These are phyloP conservation scores for Phortica variegata DNA, from an alignment of 1,140 invertebrate species.

Conservation along the genomic window DNA sequence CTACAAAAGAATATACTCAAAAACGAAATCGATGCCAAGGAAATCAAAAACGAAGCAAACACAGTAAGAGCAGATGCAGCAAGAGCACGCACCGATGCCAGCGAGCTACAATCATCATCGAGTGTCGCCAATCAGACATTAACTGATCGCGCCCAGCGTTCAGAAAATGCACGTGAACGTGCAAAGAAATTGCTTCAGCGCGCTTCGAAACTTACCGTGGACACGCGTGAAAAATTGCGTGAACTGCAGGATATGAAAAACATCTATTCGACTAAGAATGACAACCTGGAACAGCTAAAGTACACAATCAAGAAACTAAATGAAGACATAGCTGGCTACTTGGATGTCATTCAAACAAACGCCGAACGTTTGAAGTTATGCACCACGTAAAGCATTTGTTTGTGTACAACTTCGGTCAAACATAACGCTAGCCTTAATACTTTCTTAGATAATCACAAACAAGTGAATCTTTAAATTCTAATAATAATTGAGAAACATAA, in stretches of 20 bases:
- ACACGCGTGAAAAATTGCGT: slow-evolving; percentile 73
- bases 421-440: too few relatives aligned
- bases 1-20: slow-evolving; percentile 75
- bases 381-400: slow-evolving; percentile 44
- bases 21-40: slow-evolving; percentile 67
- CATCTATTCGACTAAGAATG: slow-evolving; percentile 59
- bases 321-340: slow-evolving; percentile 58
- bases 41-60: slow-evolving; percentile 62
- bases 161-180: slow-evolving; percentile 68
- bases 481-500: too few relatives aligned
- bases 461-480: too few relatives aligned
- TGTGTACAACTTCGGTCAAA: too few relatives aligned
- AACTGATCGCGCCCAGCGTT: slow-evolving; percentile 64
- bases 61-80: slow-evolving; percentile 60
- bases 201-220: slow-evolving; percentile 74
- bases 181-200: slow-evolving; percentile 72
- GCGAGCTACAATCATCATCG: slow-evolving; percentile 38
- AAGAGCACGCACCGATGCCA: slow-evolving; percentile 43
- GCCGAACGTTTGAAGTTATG: slow-evolving; percentile 60
- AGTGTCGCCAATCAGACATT: slow-evolving; percentile 63
- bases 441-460: too few relatives aligned
- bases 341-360: slow-evolving; percentile 60
- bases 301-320: slow-evolving; percentile 59
- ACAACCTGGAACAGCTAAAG: slow-evolving; percentile 58
- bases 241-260: slow-evolving; percentile 60